Base-by-base conservation (phyloP, 2,113 vertebrate species). In the Neoarius graeffei region DNA sequence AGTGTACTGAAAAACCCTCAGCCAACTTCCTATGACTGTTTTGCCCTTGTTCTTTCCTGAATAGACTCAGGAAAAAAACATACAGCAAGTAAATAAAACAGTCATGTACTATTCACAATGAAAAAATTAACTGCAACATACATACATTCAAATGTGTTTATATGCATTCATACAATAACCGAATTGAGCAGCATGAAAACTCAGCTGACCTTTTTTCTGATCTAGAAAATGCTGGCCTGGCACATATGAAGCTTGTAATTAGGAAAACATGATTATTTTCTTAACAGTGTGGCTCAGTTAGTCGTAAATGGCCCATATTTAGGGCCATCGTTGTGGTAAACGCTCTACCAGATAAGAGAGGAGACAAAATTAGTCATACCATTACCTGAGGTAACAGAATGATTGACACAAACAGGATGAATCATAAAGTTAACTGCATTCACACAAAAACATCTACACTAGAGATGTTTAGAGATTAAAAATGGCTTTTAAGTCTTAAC, bases 291-390 rank as follows among this genome's bases (percentile, higher is more conserved):
- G 57, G 81, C 57, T 62, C 25, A 42, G 23, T 84, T 82, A n/a
- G 87, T 74, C 84, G 81, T 90, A 88, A 84, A 88, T 80, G 86
- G 27, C 73, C 64, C 67, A 27, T 57, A 82, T 86, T 74, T 59
- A 64, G 60, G 52, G 48, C 59, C 20, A 15, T 59, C 57, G 14
- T 14, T 90, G 76, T 54, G 69, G 89, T 81, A 64, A 88, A 73
- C 71, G 86, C 71, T 85, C 13, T 27, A 67, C 60, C 82, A 88
- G 62, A 56, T 69, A 79, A 52, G 48, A 66, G 67, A 86, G 76
- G 52, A 86, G 79, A 64, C 66, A 64, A 23, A 67, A 56, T 88
- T 54, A 85, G 89, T 86, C 87, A 88, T 76, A 54, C 80, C 10
- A 60, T 76, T 84, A 79, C 48, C 67, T 66, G 30, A 56, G 30